phyloP scores from a whole-genome alignment of 2,888 invertebrate species.

The Volucella zonaria region DNA sequence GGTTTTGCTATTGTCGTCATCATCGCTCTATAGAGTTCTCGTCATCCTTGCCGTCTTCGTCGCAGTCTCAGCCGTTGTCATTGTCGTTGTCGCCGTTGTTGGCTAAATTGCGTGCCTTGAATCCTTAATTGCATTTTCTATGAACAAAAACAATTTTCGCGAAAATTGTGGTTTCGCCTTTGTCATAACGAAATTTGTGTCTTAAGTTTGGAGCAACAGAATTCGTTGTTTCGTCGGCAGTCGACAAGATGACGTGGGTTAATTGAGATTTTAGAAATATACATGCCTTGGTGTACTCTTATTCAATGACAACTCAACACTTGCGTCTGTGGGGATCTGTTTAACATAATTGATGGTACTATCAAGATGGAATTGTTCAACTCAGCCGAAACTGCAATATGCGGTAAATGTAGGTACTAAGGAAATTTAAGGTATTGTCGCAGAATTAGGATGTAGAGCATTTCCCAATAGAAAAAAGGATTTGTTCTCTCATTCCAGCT shows the following conservation, averaged over 20 bases:
- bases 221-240: slow-evolving; percentile 25
- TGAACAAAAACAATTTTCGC: slow-evolving; percentile 65
- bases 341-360: slow-evolving; percentile 56
- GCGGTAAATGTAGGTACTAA: not conserved
- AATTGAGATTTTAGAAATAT: slow-evolving; percentile 54
- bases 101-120: slow-evolving; percentile 63
- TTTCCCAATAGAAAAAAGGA: not conserved
- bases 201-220: slow-evolving; percentile 57
- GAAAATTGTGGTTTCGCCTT: slow-evolving; percentile 60
- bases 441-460: not conserved
- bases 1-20: slow-evolving; percentile 39
- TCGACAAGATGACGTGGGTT: slow-evolving; percentile 52
- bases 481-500: no score
- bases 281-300: slow-evolving; percentile 29
- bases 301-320: slow-evolving; percentile 53
- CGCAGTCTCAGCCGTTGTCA: slow-evolving; percentile 6
- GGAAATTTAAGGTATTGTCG: slow-evolving; percentile 23
- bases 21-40: slow-evolving; percentile 20
- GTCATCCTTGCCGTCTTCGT: not conserved
- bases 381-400: slow-evolving; percentile 15
- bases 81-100: slow-evolving; percentile 47
- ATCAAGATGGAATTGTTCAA: slow-evolving; percentile 26
- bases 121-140: slow-evolving; percentile 64
- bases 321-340: slow-evolving; percentile 32
- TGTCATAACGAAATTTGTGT: slow-evolving; percentile 59